Evolutionary conservation across 2,797 vertebrate species (phyloP), one percentile per base, ranked within the genome.

Genomic region (Sparus aurata): DNA sequence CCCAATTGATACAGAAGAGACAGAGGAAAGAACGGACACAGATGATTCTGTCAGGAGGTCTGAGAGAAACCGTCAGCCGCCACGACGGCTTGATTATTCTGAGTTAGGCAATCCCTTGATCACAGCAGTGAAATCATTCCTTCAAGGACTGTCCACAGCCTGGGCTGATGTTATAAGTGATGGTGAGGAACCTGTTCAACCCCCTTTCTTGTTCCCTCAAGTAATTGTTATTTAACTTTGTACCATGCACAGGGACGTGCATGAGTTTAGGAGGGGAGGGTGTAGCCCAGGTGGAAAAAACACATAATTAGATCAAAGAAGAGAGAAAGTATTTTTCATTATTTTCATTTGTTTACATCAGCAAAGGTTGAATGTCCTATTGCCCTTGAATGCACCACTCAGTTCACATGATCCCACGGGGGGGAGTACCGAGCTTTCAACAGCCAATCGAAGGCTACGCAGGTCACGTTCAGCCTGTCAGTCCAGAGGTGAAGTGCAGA

Each of bases 131-230:
- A 46, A 69, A 30, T 58, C 49, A 25, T 25, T 72, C 12, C 50
- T 72, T 13, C 57, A 72, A 52, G 57, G 69, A 16, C 46, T 72
- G 23, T 46, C 34, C 38, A 73, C 38, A 64, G 61, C 61, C 1
- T 45, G 43, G n/a, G 12, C 17, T 0, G 41, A 45, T 2, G 38
- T 30, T 25, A 25, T 64, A 20, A 25, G 5, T 55, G 27, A 30
- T 30, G 27, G 8, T 16, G 18, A 50, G 2, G 30, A 61, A 4
- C 2, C 46, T 30, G 12, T 43, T 2, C 16, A 69, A 23, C 7
- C 38, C 20, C 34, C 66, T 57, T 38, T n/a, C 52, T 22, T 34
- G 22, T 3, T 25, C 8, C 41, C 54, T 47, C 23, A 18, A 13
- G 16, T 69, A 20, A 69, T 27, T 20, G 20, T 27, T 11, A 20